Evolutionary conservation across 2,113 vertebrate genomes (phyloP), one percentile per base, ranked within the genome.

Genomic region (Ciconia maguari): DNA sequence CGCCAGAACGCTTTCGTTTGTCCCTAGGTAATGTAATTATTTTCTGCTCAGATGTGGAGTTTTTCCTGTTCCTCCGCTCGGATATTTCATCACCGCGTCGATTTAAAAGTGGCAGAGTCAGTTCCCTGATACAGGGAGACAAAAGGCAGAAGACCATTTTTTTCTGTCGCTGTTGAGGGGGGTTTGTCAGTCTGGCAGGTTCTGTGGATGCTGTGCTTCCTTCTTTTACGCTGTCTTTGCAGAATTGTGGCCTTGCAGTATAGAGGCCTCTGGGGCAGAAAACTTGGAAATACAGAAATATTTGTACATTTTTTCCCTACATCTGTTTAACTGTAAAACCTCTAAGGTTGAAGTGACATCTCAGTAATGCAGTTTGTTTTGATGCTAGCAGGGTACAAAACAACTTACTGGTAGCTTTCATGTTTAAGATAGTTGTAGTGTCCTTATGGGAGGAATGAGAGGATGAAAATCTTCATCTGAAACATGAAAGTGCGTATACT

Each of bases 241-340:
- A 82, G 57, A 93, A 65, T 2, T 61, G 74, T 61, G 70, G 87
- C 89, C 65, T 82, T 48, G 41, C 26, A 25, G 34, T 18, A 11
- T 6, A 74, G 58, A 80, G 79, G 69, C 81, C 41, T 78, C 44
- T 68, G 76, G 51, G 55, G 21, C 69, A 84, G 38, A 32, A 83
- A 55, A 75, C 30, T 4, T 61, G 16, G 15, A 82, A 58, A 69
- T 76, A 27, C 41, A 38, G 44, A 27, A 79, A 24, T 22, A 60
- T 3, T n/a, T 60, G 27, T 34, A 17, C 5, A 0, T 11, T 30
- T 52, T 48, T 44, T 9, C 22, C 22, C 4, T 74, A 18, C 10
- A 36, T 26, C n/a, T 12, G 5, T 65, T 57, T 48, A 38, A 2
- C 46, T 38, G 48, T 64, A 69, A 66, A 84, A 68, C 21, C 29